Base-by-base conservation (phyloP, 2,113 vertebrate species). In the Formicarius rufipectus region DNA sequence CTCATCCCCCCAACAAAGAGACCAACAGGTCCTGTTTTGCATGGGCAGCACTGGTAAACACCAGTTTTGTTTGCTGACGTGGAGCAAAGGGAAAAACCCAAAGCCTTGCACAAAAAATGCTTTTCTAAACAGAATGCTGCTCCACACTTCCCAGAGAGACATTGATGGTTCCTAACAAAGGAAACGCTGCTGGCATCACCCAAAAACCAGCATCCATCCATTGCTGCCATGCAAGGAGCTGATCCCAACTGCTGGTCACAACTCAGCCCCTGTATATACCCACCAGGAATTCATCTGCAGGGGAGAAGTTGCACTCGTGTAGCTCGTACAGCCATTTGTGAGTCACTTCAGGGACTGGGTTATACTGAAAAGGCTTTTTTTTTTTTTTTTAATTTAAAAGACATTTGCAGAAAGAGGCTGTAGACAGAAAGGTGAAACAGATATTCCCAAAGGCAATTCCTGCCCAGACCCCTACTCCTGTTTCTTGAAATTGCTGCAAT, bases 401-500 rank as follows among this genome's bases (percentile, higher is more conserved):
- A 62, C 44, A 64, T 75, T 94, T 76, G 76, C 77, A 87, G 68
- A 35, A 74, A 37, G 53, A 85, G 81, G 74, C 71, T 56, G 44
- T 2, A 60, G 55, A 66, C 22, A 90, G 62, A 93, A 87, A 90
- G 44, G 81, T 82, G 82, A 91, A 96, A 78, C 90, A 95, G 94
- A 91, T 91, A 82, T 85, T 97, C 85, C 82, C 85, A 75, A 79
- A 81, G 82, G 92, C 85, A 79, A 44, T 87, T 91, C 67, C 83
- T 85, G 95, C 16, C 78, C 78, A 85, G 90, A 84, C 78, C 85
- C 63, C 82, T 76, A 49, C 82, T 95, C 88, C 45, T 52, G 39
- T 93, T 95, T 89, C 87, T 58, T 60, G 78, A 91, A 94, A 92
- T 78, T 85, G 88, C 90, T 68, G 92, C 87, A 90, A 75, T 95